Evolutionary conservation across 2,797 vertebrate genomes (phyloP), one percentile per base, ranked within the genome.

Genomic region (Oreochromis grahami): DNA sequence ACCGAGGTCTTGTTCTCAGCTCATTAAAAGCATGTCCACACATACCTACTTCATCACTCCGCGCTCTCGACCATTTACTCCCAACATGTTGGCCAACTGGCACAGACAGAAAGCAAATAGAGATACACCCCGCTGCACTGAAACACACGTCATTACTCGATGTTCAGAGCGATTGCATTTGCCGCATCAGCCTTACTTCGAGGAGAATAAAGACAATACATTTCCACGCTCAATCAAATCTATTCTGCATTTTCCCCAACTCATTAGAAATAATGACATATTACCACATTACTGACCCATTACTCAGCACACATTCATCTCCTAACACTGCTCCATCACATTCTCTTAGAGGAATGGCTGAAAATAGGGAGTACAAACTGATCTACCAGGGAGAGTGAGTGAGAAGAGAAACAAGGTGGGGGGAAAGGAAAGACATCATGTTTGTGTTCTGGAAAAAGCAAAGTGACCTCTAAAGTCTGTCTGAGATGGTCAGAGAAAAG

Each of bases 11-110:
- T 80, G 84, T 89, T 90, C 85, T 88, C 90, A 84, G 89, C 91
- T 95, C 89, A 91, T 96, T 95, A 94, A 93, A 92, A 91, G 87
- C 83, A 63, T 89, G 87, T 93, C 89, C 87, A 84, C 90, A 89
- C 88, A 88, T 87, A 86, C 87, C 87, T 86, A 17, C 24, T 89
- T 86, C 86, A 79, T 90, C 77, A 74, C 86, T 82, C 63, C 86
- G 84, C 81, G 87, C 80, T 8, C 88, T 94, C 91, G 89, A 82
- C 88, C 91, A 17, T 91, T 87, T 29, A 85, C 60, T 89, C 29
- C 13, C 92, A 94, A 93, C 88, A 93, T 95, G 93, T 93, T 93
- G 56, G 50, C 72, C 43, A n/a, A 56, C 70, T 9, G 32, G 81
- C 84, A 88, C 58, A 79, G 82, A 77, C 56, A 56, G 32, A 29